phyloP scores from a whole-genome alignment of 2,888 invertebrate genomes.

The Cryptocheilus praepositus region DNA sequence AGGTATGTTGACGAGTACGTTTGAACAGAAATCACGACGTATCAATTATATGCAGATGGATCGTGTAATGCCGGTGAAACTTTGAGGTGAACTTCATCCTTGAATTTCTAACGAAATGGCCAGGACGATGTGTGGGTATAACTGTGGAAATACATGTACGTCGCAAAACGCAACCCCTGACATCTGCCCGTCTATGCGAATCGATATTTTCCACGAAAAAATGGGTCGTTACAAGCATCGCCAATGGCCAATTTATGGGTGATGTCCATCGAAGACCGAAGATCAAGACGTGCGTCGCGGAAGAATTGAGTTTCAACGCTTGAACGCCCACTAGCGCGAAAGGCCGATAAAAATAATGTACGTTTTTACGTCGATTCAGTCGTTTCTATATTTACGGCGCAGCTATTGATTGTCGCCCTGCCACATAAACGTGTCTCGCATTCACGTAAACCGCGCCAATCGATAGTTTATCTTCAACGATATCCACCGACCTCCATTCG shows the following conservation, averaged over 20 bases:
- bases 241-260: background rate
- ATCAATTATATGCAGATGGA: constrained; percentile 7
- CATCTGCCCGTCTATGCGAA: constrained; percentile 12
- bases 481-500: background rate
- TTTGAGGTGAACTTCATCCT: constrained; percentile 58
- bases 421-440: constrained; percentile 28
- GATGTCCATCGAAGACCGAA: too few species aligned
- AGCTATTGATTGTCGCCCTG: constrained; percentile 37
- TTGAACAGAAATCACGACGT: too few species aligned
- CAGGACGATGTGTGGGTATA: constrained; percentile 34
- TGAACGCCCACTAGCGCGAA: background rate
- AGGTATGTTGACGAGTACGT: too few species aligned
- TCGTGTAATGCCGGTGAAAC: constrained; percentile 44
- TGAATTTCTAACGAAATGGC: constrained; percentile 63
- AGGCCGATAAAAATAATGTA: constrained; percentile 32
- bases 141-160: constrained; percentile 28
- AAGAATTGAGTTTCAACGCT: background rate
- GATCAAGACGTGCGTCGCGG: background rate
- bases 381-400: constrained; percentile 34
- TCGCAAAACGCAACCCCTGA: constrained; percentile 9
- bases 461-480: constrained; percentile 37
- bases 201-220: constrained; percentile 19
- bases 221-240: constrained; percentile 8
- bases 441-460: constrained; percentile 40
- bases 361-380: constrained; percentile 24